Conservation (phyloP, 2,113 vertebrate species). For the Psephotus haematonotus region DNA sequence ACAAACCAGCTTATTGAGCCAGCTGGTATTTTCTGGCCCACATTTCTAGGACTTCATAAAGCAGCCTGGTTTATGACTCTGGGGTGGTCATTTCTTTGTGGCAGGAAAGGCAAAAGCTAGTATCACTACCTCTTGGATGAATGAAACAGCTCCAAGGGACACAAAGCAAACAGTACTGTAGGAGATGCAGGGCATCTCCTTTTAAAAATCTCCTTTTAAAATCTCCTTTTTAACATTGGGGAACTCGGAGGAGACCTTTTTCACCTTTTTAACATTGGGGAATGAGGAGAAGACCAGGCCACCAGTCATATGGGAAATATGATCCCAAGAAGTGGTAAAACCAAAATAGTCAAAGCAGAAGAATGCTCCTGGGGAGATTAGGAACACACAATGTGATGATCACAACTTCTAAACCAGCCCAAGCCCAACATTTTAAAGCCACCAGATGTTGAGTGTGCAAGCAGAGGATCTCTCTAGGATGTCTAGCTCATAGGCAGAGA, state of each 20-base stretch:
- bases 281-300: not conserved
- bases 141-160: not conserved
- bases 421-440: not conserved
- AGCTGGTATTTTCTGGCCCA: conserved; percentile 2
- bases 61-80: not conserved
- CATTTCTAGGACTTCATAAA: conserved; percentile 14
- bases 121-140: not conserved
- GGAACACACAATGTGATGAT: conserved; percentile 1
- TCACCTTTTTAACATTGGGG: not conserved
- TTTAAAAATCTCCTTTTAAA: not conserved
- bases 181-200: not conserved
- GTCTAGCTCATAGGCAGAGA: not conserved
- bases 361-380: conserved; percentile 19
- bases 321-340: conserved; percentile 13
- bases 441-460: not conserved
- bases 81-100: conserved; percentile 18
- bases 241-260: not conserved
- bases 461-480: not conserved
- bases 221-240: conserved; percentile 11
- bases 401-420: not conserved
- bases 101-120: conserved; percentile 9
- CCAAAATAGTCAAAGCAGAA: conserved; percentile 16
- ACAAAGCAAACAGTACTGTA: not conserved
- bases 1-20: not conserved
- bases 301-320: conserved; percentile 1